A percentile compares a stretch with the other conserved stretches of the same genome.
These are phyloP conservation scores for Microctonus brassicae DNA, from an alignment of 2,888 invertebrate species.

Conservation along the genomic window DNA sequence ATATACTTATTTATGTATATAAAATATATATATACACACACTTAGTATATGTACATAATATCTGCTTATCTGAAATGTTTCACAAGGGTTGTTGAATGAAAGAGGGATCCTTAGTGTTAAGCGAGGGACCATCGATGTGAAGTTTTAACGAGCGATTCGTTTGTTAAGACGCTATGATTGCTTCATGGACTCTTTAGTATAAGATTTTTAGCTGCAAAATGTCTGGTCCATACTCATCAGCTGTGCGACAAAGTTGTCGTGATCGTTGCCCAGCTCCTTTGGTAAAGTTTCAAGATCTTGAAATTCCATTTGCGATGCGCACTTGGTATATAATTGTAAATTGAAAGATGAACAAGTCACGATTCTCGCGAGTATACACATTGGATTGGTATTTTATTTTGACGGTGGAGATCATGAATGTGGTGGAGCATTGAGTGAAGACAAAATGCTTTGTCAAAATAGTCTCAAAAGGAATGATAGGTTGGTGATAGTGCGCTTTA, in stretches of 20 bases:
- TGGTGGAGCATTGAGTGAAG: no score
- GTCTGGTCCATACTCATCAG: neutral
- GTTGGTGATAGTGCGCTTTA: conserved; percentile 1
- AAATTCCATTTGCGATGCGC: conserved; percentile 40
- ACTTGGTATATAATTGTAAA: conserved; percentile 57
- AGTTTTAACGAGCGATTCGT: conserved; percentile 45
- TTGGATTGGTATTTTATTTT: conserved; percentile 41
- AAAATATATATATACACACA: neutral
- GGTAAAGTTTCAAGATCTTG: conserved; percentile 46
- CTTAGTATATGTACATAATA: neutral
- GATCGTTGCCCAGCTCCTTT: neutral
- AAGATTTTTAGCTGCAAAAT: neutral
- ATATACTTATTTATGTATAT: neutral
- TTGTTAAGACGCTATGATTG: conserved; percentile 21
- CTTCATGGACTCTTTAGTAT: conserved; percentile 13
- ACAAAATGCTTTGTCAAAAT: no score
- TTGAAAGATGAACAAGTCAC: conserved; percentile 25
- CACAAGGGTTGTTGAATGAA: conserved; percentile 10
- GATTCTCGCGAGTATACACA: conserved; percentile 22
- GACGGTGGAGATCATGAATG: no score
- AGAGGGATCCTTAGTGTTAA: neutral
- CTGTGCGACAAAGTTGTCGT: conserved; percentile 32
- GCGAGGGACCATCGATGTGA: neutral
- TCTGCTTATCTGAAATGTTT: conserved; percentile 21
- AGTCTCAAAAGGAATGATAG: no score